Evolutionary conservation across 2,113 vertebrate genomes (phyloP).

Genomic region (Phaethornis superciliosus): DNA sequence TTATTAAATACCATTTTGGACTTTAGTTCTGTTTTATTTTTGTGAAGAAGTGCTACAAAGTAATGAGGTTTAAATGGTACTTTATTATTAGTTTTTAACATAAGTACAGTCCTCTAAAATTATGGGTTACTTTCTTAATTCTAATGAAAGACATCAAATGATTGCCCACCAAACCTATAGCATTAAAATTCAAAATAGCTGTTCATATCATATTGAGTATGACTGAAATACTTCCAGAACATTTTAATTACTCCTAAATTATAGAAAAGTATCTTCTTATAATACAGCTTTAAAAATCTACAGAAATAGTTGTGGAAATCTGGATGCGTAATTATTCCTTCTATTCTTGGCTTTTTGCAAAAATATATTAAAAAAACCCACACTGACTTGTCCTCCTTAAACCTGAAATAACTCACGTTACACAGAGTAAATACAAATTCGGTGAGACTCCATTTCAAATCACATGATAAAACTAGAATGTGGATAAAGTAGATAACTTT

Average conservation of each 20-base stretch:
- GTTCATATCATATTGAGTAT: neutral
- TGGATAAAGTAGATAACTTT: neutral
- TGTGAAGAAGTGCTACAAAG: neutral
- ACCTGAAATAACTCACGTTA: neutral
- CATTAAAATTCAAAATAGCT: slow-evolving; percentile 13
- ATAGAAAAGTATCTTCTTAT: slow-evolving; percentile 28
- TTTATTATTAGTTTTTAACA: neutral
- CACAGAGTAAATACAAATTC: neutral
- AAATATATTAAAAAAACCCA: neutral
- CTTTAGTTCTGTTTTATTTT: neutral
- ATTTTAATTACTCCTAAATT: slow-evolving; percentile 21
- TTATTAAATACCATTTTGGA: neutral
- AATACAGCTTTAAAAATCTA: slow-evolving; percentile 1
- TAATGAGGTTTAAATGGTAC: neutral
- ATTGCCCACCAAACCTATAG: neutral
- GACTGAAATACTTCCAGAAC: slow-evolving; percentile 3
- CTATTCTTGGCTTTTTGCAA: neutral
- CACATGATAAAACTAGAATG: neutral
- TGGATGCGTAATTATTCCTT: slow-evolving; percentile 2
- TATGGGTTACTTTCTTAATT: neutral
- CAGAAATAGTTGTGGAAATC: neutral
- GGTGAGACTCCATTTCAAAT: neutral
- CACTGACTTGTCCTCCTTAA: neutral
- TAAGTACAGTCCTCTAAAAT: neutral
- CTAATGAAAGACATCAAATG: neutral